These are phyloP conservation scores for Dasypus novemcinctus DNA, from an alignment of 2,113 vertebrate species.

Conservation along the genomic window DNA sequence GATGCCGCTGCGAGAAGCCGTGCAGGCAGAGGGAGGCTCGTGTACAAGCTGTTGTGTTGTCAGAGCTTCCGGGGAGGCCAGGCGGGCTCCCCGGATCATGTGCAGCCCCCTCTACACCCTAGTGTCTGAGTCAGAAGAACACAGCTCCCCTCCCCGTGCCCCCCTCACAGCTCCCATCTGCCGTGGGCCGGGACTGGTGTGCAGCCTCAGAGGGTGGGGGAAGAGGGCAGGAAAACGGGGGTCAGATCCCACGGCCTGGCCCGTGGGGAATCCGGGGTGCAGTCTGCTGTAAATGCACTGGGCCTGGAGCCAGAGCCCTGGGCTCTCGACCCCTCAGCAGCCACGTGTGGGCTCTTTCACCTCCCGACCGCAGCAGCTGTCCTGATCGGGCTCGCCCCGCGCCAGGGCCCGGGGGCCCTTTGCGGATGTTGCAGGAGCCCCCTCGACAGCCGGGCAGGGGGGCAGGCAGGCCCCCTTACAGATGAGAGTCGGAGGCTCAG, in stretches of 20 bases:
- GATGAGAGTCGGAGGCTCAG: neutral
- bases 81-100: neutral
- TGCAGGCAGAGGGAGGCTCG: neutral
- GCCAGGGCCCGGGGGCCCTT: neutral
- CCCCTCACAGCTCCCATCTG: constrained; percentile 58
- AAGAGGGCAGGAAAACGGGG: neutral
- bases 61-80: constrained; percentile 1
- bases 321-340: neutral
- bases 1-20: accelerated
- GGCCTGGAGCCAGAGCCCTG: neutral
- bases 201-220: constrained; percentile 5
- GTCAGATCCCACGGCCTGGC: neutral
- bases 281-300: neutral
- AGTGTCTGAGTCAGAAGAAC: constrained; percentile 58
- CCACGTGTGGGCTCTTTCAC: neutral
- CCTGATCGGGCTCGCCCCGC: accelerated
- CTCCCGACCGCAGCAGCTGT: neutral
- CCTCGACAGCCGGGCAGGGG: neutral
- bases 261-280: neutral
- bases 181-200: neutral
- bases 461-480: neutral
- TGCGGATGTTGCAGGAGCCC: neutral
- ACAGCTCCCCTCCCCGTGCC: neutral
- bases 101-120: neutral
- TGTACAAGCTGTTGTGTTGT: constrained; percentile 47